Evolutionary conservation across 1,140 invertebrate species (phyloP), one percentile per base, ranked within the genome.

Genomic region (Panagrolaimus sp.): DNA sequence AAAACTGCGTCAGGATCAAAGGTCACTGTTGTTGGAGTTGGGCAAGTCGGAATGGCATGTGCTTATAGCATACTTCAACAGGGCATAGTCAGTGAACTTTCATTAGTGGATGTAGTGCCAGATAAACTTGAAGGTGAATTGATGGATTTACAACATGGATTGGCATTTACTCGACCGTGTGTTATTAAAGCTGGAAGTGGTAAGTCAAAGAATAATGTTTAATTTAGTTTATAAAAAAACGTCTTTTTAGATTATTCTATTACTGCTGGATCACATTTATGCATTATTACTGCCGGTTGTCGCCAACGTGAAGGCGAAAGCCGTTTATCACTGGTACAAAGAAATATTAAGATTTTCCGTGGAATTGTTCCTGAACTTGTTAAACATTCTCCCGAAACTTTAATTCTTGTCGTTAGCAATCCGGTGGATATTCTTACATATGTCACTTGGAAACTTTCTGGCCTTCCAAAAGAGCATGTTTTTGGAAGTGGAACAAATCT

Each of bases 401-500:
- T 92, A 65, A 84, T 94, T n/a, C 79, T 94, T 27, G 89, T 94
- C 75, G 91, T 93, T 0, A 92, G 90, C 67, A 94, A 94, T 84
- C 92, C 92, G 81, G 91, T 92, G 7, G 92, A 94, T 80, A 89
- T 93, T 74, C 84, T 94, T 68, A 92, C 91, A 5, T 93, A 92
- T 78, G 90, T 93, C 14, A 89, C 91, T 3, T 94, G 92, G 92
- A 93, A 92, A 82, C 79, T 93, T 38, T 92, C 91, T 70, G 91
- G 92, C 2, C 84, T 94, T 70, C 91, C 92, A 13, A 89, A 89
- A 78, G 88, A 92, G 78, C 88, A 89, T 45, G 90, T 94, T 9
- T 90, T 94, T 77, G 92, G 92, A 23, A 91, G 91, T 46, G 92
- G 92, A 20, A 93, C 91, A 7, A 93, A 93, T 84, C 85, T 94